Percentiles rank a stretch among this genome's conserved stretches.
These are phyloP conservation scores for Ecdyonurus torrentis DNA, from an alignment of 2,888 invertebrate species.

Conservation along the genomic window DNA sequence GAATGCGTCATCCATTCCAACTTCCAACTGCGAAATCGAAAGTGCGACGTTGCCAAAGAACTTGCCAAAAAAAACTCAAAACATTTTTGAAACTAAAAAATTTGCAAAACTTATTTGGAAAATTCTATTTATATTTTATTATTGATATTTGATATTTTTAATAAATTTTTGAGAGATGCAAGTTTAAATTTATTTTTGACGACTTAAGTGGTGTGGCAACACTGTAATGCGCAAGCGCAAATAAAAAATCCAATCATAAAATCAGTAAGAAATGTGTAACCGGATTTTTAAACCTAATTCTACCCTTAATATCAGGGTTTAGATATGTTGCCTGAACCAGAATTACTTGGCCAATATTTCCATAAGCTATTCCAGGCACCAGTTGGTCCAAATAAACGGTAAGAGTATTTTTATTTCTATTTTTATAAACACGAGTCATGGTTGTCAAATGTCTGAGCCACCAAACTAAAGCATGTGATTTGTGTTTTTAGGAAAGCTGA, in stretches of 20 bases:
- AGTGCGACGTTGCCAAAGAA: neutral
- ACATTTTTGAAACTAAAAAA: no score
- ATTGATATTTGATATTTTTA: no score
- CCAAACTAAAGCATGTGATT: neutral
- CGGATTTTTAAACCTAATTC: neutral
- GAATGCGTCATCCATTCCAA: neutral
- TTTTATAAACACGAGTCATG: neutral
- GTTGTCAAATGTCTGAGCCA: neutral
- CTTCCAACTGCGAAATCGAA: slow-evolving; percentile 3
- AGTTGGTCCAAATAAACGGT: slow-evolving; percentile 28
- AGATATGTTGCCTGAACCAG: slow-evolving; percentile 27
- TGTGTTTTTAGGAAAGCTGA: slow-evolving; percentile 26
- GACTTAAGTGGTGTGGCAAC: no score
- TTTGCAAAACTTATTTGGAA: no score
- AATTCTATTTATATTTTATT: no score
- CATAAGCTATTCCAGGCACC: slow-evolving; percentile 29
- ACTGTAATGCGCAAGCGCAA: neutral
- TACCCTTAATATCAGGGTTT: neutral
- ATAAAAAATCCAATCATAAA: neutral
- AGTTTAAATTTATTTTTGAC: no score
- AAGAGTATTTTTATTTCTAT: slow-evolving; percentile 12
- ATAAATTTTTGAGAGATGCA: no score
- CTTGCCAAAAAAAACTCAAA: no score
- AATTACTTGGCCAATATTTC: slow-evolving; percentile 28
- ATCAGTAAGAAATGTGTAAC: neutral